phyloP scores from a whole-genome alignment of 2,797 vertebrate genomes.

The Otus scops region DNA sequence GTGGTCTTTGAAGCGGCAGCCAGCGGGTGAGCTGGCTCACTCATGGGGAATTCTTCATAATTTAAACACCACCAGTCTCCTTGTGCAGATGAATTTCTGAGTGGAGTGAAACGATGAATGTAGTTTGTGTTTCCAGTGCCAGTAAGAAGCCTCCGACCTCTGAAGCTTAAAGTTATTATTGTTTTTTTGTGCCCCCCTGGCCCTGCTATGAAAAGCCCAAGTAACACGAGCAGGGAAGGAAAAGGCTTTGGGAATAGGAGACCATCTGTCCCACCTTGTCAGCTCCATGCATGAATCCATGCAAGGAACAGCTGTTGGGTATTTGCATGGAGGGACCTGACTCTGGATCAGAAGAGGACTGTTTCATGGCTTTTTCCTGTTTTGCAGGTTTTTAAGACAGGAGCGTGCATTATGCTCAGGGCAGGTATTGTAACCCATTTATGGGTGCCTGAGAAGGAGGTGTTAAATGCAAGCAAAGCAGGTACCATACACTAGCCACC shows the following conservation, averaged over 20 bases:
- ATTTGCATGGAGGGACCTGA: background rate
- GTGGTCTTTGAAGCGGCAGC: conserved; percentile 13
- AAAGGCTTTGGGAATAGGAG: background rate
- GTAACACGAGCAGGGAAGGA: background rate
- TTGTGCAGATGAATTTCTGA: background rate
- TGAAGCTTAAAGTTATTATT: background rate
- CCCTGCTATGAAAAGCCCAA: background rate
- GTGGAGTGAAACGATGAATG: background rate
- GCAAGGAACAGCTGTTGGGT: background rate
- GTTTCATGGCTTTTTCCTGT: background rate
- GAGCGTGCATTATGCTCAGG: background rate
- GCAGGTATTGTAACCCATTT: background rate
- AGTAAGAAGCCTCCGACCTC: background rate
- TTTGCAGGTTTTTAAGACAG: background rate
- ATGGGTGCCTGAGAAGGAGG: background rate
- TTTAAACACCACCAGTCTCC: background rate
- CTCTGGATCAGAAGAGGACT: background rate
- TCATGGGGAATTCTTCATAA: background rate
- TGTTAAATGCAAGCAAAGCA: background rate
- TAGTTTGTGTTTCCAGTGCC: background rate
- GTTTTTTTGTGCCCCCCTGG: background rate
- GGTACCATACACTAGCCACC: background rate
- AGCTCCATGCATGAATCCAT: background rate
- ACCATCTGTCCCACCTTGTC: background rate
- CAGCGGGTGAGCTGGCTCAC: background rate